Evolutionary conservation across 2,797 vertebrate species (phyloP).

Genomic region (Aphelocoma californica): DNA sequence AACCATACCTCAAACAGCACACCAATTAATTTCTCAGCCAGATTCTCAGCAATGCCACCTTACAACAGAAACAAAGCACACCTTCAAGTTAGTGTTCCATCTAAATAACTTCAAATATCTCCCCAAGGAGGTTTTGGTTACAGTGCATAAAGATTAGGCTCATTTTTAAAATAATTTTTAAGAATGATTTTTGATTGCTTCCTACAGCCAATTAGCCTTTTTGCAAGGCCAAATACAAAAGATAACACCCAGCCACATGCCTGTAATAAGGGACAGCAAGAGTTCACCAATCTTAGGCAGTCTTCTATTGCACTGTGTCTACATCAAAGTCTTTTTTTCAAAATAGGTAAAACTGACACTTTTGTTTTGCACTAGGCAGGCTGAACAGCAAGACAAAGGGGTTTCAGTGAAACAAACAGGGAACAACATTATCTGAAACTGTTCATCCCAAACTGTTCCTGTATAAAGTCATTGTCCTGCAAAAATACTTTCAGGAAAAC

Average conservation of each 20-base stretch:
- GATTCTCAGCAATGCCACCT: slow-evolving; percentile 88
- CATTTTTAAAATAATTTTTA: neutral
- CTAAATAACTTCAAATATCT: neutral
- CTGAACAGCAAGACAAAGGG: neutral
- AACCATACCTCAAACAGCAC: slow-evolving; percentile 94
- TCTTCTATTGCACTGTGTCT: neutral
- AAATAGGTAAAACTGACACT: neutral
- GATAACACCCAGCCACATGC: neutral
- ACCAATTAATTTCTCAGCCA: slow-evolving; percentile 89
- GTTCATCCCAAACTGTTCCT: neutral
- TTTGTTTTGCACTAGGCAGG: neutral
- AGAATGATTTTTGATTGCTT: neutral
- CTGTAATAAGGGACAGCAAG: neutral
- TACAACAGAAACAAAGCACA: slow-evolving; percentile 33
- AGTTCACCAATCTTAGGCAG: neutral
- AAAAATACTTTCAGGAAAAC: neutral
- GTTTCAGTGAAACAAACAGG: neutral
- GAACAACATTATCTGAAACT: neutral
- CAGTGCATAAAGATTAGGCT: neutral
- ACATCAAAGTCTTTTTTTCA: neutral
- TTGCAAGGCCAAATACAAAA: neutral
- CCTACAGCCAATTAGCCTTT: neutral
- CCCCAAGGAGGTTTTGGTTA: neutral
- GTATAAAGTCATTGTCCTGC: neutral
- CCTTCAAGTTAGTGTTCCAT: neutral